phyloP scores from a whole-genome alignment of 2,113 vertebrate species.

The Eptesicus fuscus region DNA sequence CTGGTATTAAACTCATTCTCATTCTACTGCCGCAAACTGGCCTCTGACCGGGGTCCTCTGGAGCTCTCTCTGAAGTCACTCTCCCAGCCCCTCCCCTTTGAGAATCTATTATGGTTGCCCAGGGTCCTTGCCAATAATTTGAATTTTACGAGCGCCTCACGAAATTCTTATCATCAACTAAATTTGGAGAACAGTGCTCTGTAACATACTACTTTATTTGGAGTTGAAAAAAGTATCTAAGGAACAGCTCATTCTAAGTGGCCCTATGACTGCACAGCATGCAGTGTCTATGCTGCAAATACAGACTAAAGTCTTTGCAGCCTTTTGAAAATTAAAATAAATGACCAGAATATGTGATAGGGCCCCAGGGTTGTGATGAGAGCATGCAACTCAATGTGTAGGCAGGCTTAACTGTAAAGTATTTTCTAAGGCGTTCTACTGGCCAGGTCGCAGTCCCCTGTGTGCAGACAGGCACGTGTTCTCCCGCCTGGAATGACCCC shows the following conservation, averaged over 20 bases:
- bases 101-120: neutral
- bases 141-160: neutral
- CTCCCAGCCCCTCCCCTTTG: accelerated
- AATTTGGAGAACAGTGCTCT: neutral
- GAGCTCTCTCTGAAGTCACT: neutral
- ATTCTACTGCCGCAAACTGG: neutral
- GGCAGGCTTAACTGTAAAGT: neutral
- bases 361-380: neutral
- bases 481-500: conserved; percentile 59
- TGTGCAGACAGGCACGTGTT: conserved; percentile 11
- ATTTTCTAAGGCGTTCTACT: neutral
- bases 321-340: neutral
- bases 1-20: neutral
- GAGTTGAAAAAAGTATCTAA: neutral
- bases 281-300: neutral
- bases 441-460: conserved; percentile 41
- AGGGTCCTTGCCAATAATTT: neutral
- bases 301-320: neutral
- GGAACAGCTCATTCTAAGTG: neutral
- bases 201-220: neutral
- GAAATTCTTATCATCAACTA: neutral
- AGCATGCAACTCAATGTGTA: neutral
- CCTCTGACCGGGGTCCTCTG: neutral
- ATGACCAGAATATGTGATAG: neutral
- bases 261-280: neutral